Percentiles rank a stretch among this genome's conserved stretches.
phyloP scores from a whole-genome alignment of 92 coral and sea anemone species.

The Paragorgia papillata region DNA sequence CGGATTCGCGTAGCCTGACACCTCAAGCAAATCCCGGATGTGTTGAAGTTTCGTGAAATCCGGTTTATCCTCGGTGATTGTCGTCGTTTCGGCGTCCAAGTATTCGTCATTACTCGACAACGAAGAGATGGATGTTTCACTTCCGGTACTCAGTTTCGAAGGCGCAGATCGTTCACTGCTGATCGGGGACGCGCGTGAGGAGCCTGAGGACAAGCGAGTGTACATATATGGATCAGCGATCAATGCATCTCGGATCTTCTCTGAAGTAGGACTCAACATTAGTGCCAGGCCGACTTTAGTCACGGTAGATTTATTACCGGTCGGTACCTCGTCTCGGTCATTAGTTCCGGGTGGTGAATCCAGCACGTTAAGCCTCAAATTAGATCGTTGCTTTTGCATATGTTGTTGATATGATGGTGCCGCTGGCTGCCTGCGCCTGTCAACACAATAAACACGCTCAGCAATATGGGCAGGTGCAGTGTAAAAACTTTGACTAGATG shows the following conservation, averaged over 20 bases:
- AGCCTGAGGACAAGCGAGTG: constrained; percentile 46
- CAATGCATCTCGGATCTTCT: background rate
- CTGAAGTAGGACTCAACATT: background rate
- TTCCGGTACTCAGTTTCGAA: constrained; percentile 49
- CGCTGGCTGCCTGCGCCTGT: constrained; percentile 97
- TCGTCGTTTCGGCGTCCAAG: constrained; percentile 81
- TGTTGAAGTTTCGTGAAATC: constrained; percentile 89
- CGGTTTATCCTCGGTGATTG: constrained; percentile 77
- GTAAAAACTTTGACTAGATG: constrained; percentile 63
- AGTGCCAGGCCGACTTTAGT: constrained; percentile 26
- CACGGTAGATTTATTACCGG: constrained; percentile 9
- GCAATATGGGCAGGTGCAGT: constrained; percentile 83
- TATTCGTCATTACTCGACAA: constrained; percentile 94
- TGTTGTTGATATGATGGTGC: constrained; percentile 98
- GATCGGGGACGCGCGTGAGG: constrained; percentile 62
- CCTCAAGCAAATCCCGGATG: constrained; percentile 82
- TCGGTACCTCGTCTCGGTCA: constrained; percentile 5
- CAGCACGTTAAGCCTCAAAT: background rate
- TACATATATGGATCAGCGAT: constrained; percentile 48
- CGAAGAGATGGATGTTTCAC: constrained; percentile 95
- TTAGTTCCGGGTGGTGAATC: constrained; percentile 25
- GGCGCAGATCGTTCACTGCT: constrained; percentile 48
- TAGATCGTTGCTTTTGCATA: constrained; percentile 73
- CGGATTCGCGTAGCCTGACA: constrained; percentile 86
- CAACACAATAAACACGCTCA: constrained; percentile 93